Evolutionary conservation across 23 tunicate genomes (phyloP).

Genomic region (Ascidia mentula): DNA sequence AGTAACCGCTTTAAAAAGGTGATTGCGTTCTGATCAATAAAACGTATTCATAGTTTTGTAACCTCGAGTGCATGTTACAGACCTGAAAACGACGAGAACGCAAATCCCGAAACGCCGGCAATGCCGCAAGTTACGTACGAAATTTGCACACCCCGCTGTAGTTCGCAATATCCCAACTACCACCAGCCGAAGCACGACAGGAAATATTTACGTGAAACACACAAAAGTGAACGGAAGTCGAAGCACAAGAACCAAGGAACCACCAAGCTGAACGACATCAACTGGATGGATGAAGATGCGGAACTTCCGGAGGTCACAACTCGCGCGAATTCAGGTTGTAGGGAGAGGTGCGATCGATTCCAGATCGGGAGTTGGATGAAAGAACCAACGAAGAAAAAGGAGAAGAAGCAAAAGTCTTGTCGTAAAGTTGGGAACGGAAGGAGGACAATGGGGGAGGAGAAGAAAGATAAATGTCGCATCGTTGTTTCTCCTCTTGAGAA

Average conservation of each 20-base stretch:
- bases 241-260: background rate
- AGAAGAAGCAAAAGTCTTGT: background rate
- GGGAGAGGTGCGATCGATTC: background rate
- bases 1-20: no score
- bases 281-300: background rate
- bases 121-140: constrained; percentile 11
- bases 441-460: background rate
- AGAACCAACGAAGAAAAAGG: background rate
- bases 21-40: no score
- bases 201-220: background rate
- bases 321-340: background rate
- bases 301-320: background rate
- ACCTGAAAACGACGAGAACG: background rate
- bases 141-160: constrained; percentile 6
- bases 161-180: background rate
- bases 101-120: background rate
- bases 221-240: background rate
- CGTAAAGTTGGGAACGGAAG: background rate
- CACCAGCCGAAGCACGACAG: background rate
- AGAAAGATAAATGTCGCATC: background rate
- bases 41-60: no score
- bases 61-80: no score
- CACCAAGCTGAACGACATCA: background rate
- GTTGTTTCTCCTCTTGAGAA: background rate
- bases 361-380: background rate